A percentile compares a stretch with the other conserved stretches of the same genome.
These are phyloP conservation scores for Chroicocephalus ridibundus DNA, from an alignment of 2,113 vertebrate genomes.

Conservation along the genomic window DNA sequence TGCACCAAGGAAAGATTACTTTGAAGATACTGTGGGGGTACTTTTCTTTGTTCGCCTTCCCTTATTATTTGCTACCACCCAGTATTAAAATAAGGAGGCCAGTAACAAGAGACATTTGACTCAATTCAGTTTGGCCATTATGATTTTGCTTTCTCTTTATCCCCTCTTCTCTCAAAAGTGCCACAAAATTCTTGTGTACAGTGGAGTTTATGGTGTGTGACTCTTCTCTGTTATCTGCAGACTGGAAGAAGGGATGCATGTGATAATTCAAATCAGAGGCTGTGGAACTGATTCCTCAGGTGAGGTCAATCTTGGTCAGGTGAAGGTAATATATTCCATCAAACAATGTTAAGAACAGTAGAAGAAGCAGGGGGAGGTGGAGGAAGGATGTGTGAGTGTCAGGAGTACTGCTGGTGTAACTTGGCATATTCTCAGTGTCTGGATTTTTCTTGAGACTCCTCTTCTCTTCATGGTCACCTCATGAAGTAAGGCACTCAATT, in stretches of 20 bases:
- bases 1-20: neutral
- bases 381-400: neutral
- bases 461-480: neutral
- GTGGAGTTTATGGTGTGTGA: neutral
- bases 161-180: neutral
- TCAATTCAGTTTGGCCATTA: neutral
- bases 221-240: neutral
- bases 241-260: neutral
- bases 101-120: neutral
- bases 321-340: neutral
- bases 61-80: neutral
- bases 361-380: neutral
- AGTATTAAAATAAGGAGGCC: neutral
- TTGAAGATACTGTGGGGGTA: neutral
- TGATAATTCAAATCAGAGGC: neutral
- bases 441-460: neutral
- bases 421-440: fast-evolving
- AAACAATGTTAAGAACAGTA: neutral
- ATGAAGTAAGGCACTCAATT: fast-evolving
- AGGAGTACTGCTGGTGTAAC: neutral
- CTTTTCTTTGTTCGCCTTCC: neutral
- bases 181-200: neutral
- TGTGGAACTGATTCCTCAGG: fast-evolving
- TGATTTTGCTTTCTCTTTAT: neutral
- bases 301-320: neutral